phyloP scores from a whole-genome alignment of 2,888 invertebrate genomes.

The Villa cingulata region DNA sequence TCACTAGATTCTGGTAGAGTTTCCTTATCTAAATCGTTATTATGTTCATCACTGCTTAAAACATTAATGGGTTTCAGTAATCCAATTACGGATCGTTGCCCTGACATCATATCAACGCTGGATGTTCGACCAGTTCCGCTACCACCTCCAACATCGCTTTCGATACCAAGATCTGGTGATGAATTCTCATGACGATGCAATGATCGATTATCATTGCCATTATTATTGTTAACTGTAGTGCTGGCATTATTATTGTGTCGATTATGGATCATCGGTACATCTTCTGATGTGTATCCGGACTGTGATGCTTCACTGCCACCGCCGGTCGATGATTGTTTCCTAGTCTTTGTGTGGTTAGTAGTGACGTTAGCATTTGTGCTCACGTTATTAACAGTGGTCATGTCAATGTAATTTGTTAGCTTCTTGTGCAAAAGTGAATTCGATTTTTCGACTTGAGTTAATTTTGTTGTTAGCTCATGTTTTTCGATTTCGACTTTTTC shows the following conservation, averaged over 20 bases:
- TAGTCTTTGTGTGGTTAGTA: background rate
- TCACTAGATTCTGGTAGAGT: background rate
- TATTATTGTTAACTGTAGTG: background rate
- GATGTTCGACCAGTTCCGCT: constrained; percentile 48
- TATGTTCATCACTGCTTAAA: background rate
- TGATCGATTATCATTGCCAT: constrained; percentile 17
- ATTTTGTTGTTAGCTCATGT: constrained; percentile 25
- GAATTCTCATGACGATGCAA: constrained; percentile 36
- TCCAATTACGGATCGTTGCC: constrained; percentile 23
- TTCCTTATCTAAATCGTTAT: background rate
- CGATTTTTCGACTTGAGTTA: constrained; percentile 24
- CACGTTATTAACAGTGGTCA: constrained; percentile 14
- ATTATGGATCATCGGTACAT: constrained; percentile 21
- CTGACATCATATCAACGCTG: constrained; percentile 34
- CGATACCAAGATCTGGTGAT: constrained; percentile 82
- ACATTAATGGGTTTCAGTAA: constrained; percentile 2
- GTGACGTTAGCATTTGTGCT: too few species aligned
- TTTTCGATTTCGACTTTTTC: constrained; percentile 22
- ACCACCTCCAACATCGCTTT: constrained; percentile 68
- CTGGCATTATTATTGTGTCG: background rate
- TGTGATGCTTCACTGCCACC: constrained; percentile 26
- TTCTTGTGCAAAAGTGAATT: constrained; percentile 32
- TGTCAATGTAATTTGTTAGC: constrained; percentile 20
- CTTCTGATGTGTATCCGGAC: constrained; percentile 39
- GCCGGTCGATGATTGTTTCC: constrained; percentile 9